A percentile compares a stretch with the other conserved stretches of the same genome.
These are phyloP conservation scores for Thecocarcelia acutangulata DNA, from an alignment of 2,888 invertebrate species.

Conservation along the genomic window DNA sequence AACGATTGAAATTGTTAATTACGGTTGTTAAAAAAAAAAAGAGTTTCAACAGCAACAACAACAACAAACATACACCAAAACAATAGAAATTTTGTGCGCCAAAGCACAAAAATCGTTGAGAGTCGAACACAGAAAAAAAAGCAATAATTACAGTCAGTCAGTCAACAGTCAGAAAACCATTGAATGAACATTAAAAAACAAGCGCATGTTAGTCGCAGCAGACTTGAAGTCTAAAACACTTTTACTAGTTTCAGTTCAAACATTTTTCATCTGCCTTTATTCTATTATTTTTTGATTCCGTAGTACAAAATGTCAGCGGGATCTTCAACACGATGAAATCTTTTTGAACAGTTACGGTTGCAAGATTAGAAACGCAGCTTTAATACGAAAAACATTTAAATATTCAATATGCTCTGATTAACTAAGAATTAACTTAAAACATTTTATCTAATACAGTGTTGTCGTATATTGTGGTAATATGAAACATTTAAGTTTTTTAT, in stretches of 20 bases:
- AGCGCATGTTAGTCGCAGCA: background rate
- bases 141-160: slow-evolving; percentile 49
- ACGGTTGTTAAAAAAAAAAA: slow-evolving; percentile 29
- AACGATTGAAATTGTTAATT: slow-evolving; percentile 36
- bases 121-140: slow-evolving; percentile 41
- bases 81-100: background rate
- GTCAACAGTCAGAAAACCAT: slow-evolving; percentile 38
- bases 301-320: slow-evolving; percentile 43
- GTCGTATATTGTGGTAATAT: too few species aligned
- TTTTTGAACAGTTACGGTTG: slow-evolving; percentile 16
- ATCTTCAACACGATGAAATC: slow-evolving; percentile 2
- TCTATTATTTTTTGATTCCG: slow-evolving; percentile 12
- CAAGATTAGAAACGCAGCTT: slow-evolving; percentile 8
- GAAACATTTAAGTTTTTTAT: too few species aligned
- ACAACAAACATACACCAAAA: slow-evolving; percentile 12
- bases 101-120: background rate
- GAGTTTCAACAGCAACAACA: slow-evolving; percentile 14
- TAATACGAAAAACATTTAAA: background rate
- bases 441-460: background rate
- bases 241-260: background rate
- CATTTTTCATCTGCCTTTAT: slow-evolving; percentile 1
- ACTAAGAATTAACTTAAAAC: slow-evolving; percentile 29
- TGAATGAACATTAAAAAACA: slow-evolving; percentile 37
- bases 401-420: slow-evolving; percentile 35
- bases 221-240: background rate